Evolutionary conservation across 1,140 invertebrate species (phyloP).

Genomic region (Drosophila auraria): DNA sequence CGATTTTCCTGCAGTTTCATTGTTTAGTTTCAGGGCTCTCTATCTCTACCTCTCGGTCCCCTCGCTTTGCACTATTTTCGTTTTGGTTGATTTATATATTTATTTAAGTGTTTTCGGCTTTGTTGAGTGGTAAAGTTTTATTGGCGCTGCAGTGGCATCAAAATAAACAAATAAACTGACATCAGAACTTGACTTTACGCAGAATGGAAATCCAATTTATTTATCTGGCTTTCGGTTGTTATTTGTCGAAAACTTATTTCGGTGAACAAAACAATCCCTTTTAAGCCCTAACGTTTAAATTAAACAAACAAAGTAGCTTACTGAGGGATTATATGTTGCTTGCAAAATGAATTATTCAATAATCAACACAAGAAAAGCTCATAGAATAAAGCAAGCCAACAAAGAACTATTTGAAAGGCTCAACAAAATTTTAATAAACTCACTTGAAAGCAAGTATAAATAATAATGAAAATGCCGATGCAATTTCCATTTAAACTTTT

Average conservation of each 20-base stretch:
- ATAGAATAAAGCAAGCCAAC: background rate
- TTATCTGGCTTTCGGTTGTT: conserved; percentile 14
- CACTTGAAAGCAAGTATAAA: too few relatives aligned
- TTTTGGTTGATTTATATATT: conserved; percentile 51
- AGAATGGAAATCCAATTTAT: conserved; percentile 27
- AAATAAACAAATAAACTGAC: conserved; percentile 39
- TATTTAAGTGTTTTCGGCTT: conserved; percentile 53
- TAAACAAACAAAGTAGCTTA: background rate
- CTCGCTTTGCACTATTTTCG: conserved; percentile 35
- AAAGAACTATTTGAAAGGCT: background rate
- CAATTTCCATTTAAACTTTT: background rate
- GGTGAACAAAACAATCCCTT: conserved; percentile 4
- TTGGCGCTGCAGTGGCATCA: conserved; percentile 43
- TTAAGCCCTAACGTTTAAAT: background rate
- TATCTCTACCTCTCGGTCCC: conserved; percentile 8
- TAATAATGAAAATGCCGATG: too few relatives aligned
- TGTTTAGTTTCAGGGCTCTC: conserved; percentile 40
- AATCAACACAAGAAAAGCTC: background rate
- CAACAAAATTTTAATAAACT: background rate
- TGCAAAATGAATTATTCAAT: background rate
- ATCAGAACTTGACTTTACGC: conserved; percentile 15
- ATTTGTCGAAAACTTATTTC: conserved; percentile 1
- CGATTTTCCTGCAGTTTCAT: conserved; percentile 41
- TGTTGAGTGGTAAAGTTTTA: conserved; percentile 46
- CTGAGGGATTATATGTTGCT: too few relatives aligned